These are phyloP conservation scores for Philonicus albiceps DNA, from an alignment of 2,888 invertebrate genomes.

Conservation along the genomic window DNA sequence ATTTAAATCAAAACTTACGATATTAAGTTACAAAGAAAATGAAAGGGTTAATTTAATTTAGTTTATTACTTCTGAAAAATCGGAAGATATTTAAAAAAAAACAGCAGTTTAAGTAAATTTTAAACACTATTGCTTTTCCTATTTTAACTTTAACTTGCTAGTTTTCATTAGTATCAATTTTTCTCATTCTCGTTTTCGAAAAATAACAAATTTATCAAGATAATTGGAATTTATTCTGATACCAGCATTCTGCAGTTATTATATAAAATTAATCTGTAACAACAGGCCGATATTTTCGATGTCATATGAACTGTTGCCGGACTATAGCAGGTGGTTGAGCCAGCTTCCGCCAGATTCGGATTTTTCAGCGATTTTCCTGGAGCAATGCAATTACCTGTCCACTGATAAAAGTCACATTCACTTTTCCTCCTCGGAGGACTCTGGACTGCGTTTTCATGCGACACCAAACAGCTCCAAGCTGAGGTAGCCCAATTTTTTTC, in stretches of 20 bases:
- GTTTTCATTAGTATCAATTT: neutral
- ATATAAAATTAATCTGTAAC: neutral
- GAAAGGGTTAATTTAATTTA: too few species aligned
- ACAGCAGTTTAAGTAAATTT: too few species aligned
- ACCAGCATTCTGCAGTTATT: neutral
- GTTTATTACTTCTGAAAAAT: too few species aligned
- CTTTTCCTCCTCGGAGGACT: constrained; percentile 13
- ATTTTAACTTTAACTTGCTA: too few species aligned
- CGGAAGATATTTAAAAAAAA: too few species aligned
- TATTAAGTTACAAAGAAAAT: too few species aligned
- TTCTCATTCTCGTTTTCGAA: neutral
- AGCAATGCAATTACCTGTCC: constrained; percentile 2
- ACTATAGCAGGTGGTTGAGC: neutral
- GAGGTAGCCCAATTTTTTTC: neutral
- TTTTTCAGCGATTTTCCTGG: neutral
- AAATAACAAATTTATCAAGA: neutral
- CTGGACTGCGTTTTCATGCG: neutral
- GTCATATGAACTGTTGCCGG: neutral
- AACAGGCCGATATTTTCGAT: neutral
- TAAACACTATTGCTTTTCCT: too few species aligned
- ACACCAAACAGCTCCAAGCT: neutral
- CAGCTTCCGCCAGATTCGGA: neutral
- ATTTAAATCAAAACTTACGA: too few species aligned
- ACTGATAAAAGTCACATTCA: constrained; percentile 23
- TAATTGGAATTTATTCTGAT: neutral